Evolutionary conservation across 1,140 invertebrate species (phyloP).

Genomic region (Scaptomyza pallida): DNA sequence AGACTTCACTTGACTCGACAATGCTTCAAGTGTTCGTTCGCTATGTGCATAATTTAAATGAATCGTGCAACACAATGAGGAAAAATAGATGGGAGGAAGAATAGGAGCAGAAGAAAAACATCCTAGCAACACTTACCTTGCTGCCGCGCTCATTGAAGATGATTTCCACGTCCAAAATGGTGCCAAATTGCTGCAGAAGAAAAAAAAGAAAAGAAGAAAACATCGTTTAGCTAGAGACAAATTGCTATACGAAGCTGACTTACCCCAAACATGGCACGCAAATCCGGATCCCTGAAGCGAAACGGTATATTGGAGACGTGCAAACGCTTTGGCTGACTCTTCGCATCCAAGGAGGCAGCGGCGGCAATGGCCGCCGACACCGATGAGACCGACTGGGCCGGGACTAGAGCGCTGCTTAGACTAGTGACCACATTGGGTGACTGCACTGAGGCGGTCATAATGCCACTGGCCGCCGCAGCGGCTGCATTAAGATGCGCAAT

Average conservation of each 20-base stretch:
- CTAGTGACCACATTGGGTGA: conserved; percentile 69
- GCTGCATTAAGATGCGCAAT: conserved; percentile 79
- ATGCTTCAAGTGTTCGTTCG: conserved; percentile 16
- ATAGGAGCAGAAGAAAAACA: background rate
- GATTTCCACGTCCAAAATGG: conserved; percentile 99
- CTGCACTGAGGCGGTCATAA: conserved; percentile 69
- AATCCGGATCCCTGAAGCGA: conserved; percentile 98
- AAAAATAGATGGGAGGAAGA: background rate
- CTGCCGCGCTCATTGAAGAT: conserved; percentile 99
- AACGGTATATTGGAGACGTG: conserved; percentile 99
- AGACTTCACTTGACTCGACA: conserved; percentile 5
- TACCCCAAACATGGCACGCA: conserved; percentile 98
- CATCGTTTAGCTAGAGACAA: conserved; percentile 9
- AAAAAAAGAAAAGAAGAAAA: conserved; percentile 63
- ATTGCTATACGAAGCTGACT: conserved; percentile 84
- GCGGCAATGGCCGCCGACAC: conserved; percentile 61
- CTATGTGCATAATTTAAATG: conserved; percentile 51
- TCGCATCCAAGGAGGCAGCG: conserved; percentile 79
- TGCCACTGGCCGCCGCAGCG: conserved; percentile 64
- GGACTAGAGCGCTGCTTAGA: conserved; percentile 74
- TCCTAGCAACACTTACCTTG: conserved; percentile 91
- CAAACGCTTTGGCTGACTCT: conserved; percentile 92
- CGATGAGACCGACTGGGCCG: conserved; percentile 58
- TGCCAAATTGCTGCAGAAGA: conserved; percentile 96
- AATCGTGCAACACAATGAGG: conserved; percentile 38